phyloP scores from a whole-genome alignment of 2,113 vertebrate genomes.

The Corythornis cristatus region DNA sequence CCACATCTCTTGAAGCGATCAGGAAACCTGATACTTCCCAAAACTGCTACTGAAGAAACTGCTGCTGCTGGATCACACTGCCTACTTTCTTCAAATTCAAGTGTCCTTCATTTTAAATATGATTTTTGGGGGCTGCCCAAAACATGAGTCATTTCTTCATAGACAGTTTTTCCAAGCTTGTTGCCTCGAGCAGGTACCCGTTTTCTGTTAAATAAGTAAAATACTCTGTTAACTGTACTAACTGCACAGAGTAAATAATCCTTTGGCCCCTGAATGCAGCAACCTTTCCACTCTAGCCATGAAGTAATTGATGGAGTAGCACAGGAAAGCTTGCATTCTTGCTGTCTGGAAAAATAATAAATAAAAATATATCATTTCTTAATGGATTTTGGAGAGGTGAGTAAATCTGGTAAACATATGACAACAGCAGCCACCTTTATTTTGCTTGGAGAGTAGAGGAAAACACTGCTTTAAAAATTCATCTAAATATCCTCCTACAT shows the following conservation, averaged over 20 bases:
- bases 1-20: neutral
- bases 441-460: neutral
- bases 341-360: slow-evolving; percentile 46
- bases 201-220: slow-evolving; percentile 12
- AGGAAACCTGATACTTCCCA: neutral
- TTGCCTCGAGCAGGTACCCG: slow-evolving; percentile 1
- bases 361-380: slow-evolving; percentile 55
- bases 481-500: neutral
- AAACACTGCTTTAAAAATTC: slow-evolving; percentile 33
- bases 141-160: neutral
- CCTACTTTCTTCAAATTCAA: neutral
- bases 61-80: neutral
- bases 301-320: slow-evolving; percentile 48
- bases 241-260: slow-evolving; percentile 13
- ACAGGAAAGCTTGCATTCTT: slow-evolving; percentile 38
- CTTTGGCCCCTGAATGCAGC: neutral
- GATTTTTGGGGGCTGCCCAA: neutral
- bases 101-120: neutral
- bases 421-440: neutral
- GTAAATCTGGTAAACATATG: slow-evolving; percentile 41
- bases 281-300: slow-evolving; percentile 17
- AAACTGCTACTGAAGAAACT: neutral
- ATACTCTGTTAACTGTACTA: neutral
- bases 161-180: slow-evolving; percentile 13
- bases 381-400: slow-evolving; percentile 11